Evolutionary conservation across 2,888 invertebrate species (phyloP), one percentile per base, ranked within the genome.

Genomic region (Flabesymbios commensalis): DNA sequence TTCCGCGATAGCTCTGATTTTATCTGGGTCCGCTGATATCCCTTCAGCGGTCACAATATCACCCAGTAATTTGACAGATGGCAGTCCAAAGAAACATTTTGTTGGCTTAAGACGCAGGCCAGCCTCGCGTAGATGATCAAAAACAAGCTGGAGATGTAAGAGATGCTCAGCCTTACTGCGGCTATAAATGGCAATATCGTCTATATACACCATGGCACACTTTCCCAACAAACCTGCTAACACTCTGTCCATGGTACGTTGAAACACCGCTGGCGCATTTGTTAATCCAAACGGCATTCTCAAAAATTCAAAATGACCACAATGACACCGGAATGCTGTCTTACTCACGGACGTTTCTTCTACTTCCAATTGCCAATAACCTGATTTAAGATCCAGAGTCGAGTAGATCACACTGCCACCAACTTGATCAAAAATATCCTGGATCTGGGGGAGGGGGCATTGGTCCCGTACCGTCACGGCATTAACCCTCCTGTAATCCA

Each of bases 301-400:
- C 1, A 51, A 2, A 59, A 61, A 61, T 5, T 61, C 14, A 28
- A 59, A 61, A 29, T 52, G 26, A 2, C 57, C 58, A 2, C 29
- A 29, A 26, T 51, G 58, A 29, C 61, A 61, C 26, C 3, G 2
- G 42, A 63, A 63, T 17, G 59, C 53, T 22, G 63, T 61, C 33
- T 61, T 60, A 17, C 19, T 33, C 2, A 26, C 33, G 28, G n/a
- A 17, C n/a, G 43, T 55, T n/a, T 36, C 24, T 17, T 36, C 53
- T 3, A 63, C 33, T 0, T 49, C 47, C 3, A 60, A 7, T 26
- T 61, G 59, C 3, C 39, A 33, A 53, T 59, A 61, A 3, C 52
- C 51, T 19, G 62, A 19, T 19, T 31, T 45, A 2, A 61, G 39
- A 24, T 61, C 62, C n/a, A 52, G 3, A 3, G 57, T 41, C n/a